Conservation (phyloP, 1,140 invertebrate species). For the Adelges cooleyi region DNA sequence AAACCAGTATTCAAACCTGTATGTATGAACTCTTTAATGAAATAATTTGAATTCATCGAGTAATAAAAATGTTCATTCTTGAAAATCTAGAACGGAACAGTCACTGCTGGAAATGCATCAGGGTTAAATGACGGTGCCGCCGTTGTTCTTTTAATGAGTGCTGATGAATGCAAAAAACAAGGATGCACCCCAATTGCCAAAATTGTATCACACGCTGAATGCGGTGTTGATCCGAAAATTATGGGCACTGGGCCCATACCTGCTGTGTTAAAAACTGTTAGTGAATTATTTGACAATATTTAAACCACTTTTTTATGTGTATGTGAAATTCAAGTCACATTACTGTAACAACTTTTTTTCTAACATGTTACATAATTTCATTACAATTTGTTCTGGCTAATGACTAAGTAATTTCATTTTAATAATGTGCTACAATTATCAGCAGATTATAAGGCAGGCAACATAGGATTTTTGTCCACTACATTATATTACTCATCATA, state of each 20-base stretch:
- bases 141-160: slow-evolving; percentile 57
- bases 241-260: slow-evolving; percentile 70
- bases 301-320: not conserved
- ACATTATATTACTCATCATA: too few species aligned
- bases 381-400: too few species aligned
- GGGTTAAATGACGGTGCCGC: slow-evolving; percentile 82
- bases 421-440: too few species aligned
- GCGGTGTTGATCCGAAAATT: slow-evolving; percentile 56
- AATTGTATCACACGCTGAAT: slow-evolving; percentile 54
- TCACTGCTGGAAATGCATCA: slow-evolving; percentile 68
- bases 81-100: slow-evolving; percentile 45
- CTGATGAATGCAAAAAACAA: slow-evolving; percentile 42
- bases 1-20: slow-evolving; percentile 52
- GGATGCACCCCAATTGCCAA: slow-evolving; percentile 47
- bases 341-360: too few species aligned
- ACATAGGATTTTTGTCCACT: too few species aligned
- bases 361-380: too few species aligned
- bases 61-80: too few species aligned
- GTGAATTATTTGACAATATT: too few species aligned
- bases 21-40: slow-evolving; percentile 9
- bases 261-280: slow-evolving; percentile 53
- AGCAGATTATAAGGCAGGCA: too few species aligned
- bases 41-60: too few species aligned
- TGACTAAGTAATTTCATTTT: too few species aligned
- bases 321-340: too few species aligned